phyloP scores from a whole-genome alignment of 2,888 invertebrate genomes.

The Orthonychiurus folsomi region DNA sequence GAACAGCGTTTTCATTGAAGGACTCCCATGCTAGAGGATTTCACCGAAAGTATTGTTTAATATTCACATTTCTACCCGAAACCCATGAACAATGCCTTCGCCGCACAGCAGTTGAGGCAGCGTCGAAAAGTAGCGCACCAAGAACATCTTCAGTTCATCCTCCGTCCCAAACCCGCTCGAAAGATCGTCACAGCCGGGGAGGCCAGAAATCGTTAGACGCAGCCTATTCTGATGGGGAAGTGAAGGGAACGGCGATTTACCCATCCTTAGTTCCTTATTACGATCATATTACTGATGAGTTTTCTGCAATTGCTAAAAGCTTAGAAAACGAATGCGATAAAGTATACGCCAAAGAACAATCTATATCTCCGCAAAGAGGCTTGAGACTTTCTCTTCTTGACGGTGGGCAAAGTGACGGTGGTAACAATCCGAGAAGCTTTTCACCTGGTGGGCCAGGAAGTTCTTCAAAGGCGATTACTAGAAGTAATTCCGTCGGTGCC shows the following conservation, averaged over 20 bases:
- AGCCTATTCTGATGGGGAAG: no score
- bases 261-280: conserved; percentile 40
- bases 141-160: no score
- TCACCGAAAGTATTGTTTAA: conserved; percentile 35
- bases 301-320: conserved; percentile 37
- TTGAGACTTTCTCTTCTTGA: conserved; percentile 21
- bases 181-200: no score
- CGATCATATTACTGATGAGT: conserved; percentile 40
- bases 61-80: conserved; percentile 40
- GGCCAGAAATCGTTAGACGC: no score
- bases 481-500: no score
- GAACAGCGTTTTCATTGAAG: conserved; percentile 38
- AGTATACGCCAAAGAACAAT: conserved; percentile 39
- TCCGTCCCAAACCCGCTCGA: conserved; percentile 10
- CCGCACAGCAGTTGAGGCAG: no score
- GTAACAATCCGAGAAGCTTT: conserved; percentile 1
- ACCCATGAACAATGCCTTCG: conserved; percentile 20
- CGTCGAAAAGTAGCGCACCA: conserved; percentile 7
- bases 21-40: conserved; percentile 38
- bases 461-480: no score
- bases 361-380: conserved; percentile 36
- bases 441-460: no score
- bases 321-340: conserved; percentile 38
- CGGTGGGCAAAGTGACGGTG: not conserved
- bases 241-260: conserved; percentile 27